phyloP scores from a whole-genome alignment of 35 echinoderm and acorn worm species.

The Ophiothrix spiculata region DNA sequence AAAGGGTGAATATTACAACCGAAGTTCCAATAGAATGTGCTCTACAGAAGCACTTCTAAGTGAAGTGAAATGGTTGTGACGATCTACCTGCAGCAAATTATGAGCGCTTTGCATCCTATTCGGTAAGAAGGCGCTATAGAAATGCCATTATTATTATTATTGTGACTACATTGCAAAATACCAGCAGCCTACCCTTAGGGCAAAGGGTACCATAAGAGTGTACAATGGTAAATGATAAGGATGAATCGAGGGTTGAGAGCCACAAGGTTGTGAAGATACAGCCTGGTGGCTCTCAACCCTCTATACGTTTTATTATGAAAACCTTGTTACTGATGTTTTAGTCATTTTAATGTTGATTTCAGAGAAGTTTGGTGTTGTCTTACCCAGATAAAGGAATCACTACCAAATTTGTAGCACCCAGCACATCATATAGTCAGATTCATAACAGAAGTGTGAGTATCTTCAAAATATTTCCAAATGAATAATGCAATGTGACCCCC shows the following conservation, averaged over 20 bases:
- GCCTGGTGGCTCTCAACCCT: neutral
- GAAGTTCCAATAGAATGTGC: too few relatives aligned
- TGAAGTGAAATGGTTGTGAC: too few relatives aligned
- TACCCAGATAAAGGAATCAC: slow-evolving; percentile 28
- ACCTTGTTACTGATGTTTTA: neutral
- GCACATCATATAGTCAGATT: slow-evolving; percentile 19
- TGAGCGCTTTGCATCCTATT: too few relatives aligned
- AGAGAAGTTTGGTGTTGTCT: slow-evolving; percentile 34
- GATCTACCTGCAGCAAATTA: neutral
- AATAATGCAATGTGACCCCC: neutral
- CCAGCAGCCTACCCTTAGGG: too few relatives aligned
- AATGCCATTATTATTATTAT: too few relatives aligned
- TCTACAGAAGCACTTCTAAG: too few relatives aligned
- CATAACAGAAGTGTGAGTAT: slow-evolving; percentile 48
- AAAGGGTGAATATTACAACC: too few relatives aligned
- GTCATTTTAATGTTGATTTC: slow-evolving; percentile 7
- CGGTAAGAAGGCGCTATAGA: too few relatives aligned
- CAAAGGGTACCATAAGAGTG: neutral
- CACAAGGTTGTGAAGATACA: too few relatives aligned
- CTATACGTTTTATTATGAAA: neutral
- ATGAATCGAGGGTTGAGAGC: neutral
- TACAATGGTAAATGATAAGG: neutral
- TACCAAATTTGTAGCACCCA: slow-evolving; percentile 38
- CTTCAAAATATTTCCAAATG: neutral
- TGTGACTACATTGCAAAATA: too few relatives aligned